Evolutionary conservation across 2,888 invertebrate species (phyloP).

Genomic region (Syrphus vitripennis): DNA sequence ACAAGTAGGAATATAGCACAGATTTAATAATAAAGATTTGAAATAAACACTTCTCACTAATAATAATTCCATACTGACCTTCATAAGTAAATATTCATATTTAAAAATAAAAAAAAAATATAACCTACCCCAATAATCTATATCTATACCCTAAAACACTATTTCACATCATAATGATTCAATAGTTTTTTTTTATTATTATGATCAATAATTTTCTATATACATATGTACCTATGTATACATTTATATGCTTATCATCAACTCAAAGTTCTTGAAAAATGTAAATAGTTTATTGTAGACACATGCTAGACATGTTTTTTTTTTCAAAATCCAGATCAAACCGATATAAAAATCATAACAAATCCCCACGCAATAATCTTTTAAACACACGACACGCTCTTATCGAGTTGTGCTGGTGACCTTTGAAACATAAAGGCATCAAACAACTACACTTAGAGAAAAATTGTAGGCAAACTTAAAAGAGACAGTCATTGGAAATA

Average conservation of each 20-base stretch:
- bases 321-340: not conserved
- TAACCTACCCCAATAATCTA: not conserved
- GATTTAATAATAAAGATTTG: too few relatives aligned
- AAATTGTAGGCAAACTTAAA: not conserved
- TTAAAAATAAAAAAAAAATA: too few relatives aligned
- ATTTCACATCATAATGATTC: not conserved
- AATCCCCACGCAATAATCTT: slow-evolving; percentile 1
- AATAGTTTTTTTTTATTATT: not conserved
- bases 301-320: slow-evolving; percentile 9
- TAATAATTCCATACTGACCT: too few relatives aligned
- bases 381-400: not conserved
- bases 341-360: not conserved
- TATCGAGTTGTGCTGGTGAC: slow-evolving; percentile 15
- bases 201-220: not conserved
- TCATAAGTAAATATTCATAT: too few relatives aligned
- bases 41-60: too few relatives aligned
- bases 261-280: not conserved
- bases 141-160: not conserved
- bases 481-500: too few relatives aligned
- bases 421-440: not conserved
- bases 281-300: slow-evolving; percentile 3
- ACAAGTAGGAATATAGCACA: too few relatives aligned
- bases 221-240: too few relatives aligned
- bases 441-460: not conserved
- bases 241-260: not conserved